Evolutionary conservation across 2,888 invertebrate species (phyloP), one percentile per base, ranked within the genome.

Genomic region (Torymus tubicola): DNA sequence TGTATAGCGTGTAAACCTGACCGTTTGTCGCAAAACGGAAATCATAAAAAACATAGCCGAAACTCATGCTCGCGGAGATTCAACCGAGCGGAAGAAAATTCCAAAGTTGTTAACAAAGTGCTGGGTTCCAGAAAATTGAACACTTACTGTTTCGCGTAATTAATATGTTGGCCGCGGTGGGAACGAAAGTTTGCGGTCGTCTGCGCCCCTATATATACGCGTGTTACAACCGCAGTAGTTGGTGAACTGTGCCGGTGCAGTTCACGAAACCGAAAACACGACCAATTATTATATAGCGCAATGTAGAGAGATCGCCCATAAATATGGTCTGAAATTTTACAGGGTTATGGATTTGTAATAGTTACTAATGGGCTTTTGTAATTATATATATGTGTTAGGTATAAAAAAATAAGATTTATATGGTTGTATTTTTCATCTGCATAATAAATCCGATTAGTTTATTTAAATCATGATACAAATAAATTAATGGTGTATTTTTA

Each of bases 41-140:
- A 74, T 67, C 57, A 12, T 55, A 1, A 31, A 14, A 14, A 14
- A 12, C 13, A 42, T 14, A 53, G 24, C 2, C 31, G 14, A 13
- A 67, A 12, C 42, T 42, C 8, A n/a, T n/a, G n/a, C n/a, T n/a
- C 8, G n/a, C 12, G 67, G 52, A 50, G 52, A 60, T 52, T 67
- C 8, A 55, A 31, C 18, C 10, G 53, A 68, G 53, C 13, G 53
- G 52, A 21, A 61, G 68, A 18, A 67, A 76, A 76, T 68, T 61
- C 55, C 75, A 52, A 53, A 42, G 42, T 42, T 16, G 31, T 50
- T 58, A 31, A 31, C 31, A 53, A 68, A 76, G 16, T 82, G 85
- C 84, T 81, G 87, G 87, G 87, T 89, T 89, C 88, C 87, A 88
- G 85, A 88, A 88, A 89, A 89, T 89, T 89, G 85, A 88, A 88